Conservation (phyloP, 2,888 invertebrate species). For the Chesias legatella region DNA sequence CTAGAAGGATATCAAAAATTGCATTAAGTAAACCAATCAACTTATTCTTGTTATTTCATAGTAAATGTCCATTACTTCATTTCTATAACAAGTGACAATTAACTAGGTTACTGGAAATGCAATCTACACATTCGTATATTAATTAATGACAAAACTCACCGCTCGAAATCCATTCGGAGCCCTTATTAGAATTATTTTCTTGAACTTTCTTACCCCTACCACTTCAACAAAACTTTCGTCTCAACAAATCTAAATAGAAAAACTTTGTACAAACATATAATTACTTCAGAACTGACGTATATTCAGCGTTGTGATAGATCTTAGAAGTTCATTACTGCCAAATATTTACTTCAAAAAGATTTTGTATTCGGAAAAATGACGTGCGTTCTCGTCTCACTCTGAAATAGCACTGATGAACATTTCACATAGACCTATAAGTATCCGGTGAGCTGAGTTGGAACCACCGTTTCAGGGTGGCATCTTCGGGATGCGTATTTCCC, state of each 20-base stretch:
- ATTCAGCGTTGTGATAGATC: neutral
- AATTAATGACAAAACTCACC: slow-evolving; percentile 21
- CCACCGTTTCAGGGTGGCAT: slow-evolving; percentile 28
- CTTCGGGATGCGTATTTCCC: slow-evolving; percentile 33
- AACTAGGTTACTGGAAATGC: slow-evolving; percentile 9
- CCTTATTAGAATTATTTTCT: slow-evolving; percentile 6
- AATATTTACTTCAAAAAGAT: slow-evolving; percentile 4
- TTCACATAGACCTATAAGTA: slow-evolving; percentile 23
- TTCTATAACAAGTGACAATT: slow-evolving; percentile 18
- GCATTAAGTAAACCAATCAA: no score
- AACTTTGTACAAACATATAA: no score
- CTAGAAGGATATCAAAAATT: no score
- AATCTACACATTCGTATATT: neutral
- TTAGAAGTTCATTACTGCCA: neutral
- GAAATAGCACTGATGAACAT: slow-evolving; percentile 60
- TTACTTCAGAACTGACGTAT: no score
- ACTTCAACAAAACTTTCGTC: slow-evolving; percentile 13
- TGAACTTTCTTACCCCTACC: slow-evolving; percentile 4
- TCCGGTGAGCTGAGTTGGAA: slow-evolving; percentile 25
- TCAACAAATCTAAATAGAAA: neutral
- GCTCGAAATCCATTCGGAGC: slow-evolving; percentile 1
- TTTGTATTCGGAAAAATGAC: slow-evolving; percentile 24
- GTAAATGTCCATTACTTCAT: slow-evolving; percentile 9
- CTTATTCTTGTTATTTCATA: no score
- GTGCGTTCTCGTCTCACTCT: slow-evolving; percentile 47